Evolutionary conservation across 2,797 vertebrate species (phyloP).

Genomic region (Cyclura pinguis): DNA sequence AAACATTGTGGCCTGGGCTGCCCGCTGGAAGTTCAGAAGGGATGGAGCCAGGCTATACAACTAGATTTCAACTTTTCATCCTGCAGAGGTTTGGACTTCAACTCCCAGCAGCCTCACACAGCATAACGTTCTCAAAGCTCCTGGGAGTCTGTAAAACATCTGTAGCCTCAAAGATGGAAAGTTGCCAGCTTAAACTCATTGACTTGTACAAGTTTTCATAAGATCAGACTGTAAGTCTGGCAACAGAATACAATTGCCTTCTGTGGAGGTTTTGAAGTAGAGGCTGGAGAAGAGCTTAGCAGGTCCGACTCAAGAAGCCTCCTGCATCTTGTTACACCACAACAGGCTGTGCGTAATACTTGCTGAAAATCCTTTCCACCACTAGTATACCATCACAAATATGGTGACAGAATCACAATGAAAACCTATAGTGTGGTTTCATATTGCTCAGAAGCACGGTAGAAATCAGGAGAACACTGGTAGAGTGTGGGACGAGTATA

Average conservation of each 20-base stretch:
- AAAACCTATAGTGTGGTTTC: neutral
- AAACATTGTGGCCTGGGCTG: too few relatives aligned
- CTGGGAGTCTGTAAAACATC: too few relatives aligned
- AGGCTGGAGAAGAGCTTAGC: neutral
- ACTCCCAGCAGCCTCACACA: too few relatives aligned
- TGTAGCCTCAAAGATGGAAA: too few relatives aligned
- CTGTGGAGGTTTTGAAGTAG: neutral
- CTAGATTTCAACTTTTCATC: too few relatives aligned
- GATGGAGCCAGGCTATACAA: too few relatives aligned
- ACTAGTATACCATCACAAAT: neutral
- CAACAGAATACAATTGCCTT: neutral
- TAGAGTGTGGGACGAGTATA: neutral
- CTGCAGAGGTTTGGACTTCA: too few relatives aligned
- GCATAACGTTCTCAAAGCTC: too few relatives aligned
- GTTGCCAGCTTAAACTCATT: too few relatives aligned
- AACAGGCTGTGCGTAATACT: neutral
- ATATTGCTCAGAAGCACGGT: neutral
- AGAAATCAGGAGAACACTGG: neutral
- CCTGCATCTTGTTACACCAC: neutral
- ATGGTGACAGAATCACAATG: fast-evolving
- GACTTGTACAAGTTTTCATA: neutral
- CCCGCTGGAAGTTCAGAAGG: too few relatives aligned
- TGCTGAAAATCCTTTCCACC: neutral
- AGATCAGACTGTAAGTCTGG: neutral
- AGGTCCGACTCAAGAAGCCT: neutral